Percentiles rank a stretch among this genome's conserved stretches.
phyloP scores from a whole-genome alignment of 2,797 vertebrate species.

The Denticeps clupeoides region DNA sequence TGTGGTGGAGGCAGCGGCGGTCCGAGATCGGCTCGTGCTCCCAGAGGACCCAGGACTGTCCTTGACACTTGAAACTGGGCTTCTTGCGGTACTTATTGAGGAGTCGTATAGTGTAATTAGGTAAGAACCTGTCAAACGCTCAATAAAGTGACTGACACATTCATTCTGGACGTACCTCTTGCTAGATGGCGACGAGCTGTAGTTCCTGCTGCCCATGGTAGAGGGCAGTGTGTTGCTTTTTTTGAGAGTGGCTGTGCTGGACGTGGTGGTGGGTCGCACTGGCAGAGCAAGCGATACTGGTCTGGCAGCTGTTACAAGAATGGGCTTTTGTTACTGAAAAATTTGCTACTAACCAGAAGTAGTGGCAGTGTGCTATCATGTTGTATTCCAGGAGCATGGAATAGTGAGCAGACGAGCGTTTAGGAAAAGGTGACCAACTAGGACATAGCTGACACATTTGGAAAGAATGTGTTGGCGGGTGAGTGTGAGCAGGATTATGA shows the following conservation, averaged over 20 bases:
- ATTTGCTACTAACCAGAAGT: too few relatives aligned
- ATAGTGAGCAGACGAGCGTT: too few relatives aligned
- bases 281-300: conserved; percentile 75
- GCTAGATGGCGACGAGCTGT: conserved; percentile 54
- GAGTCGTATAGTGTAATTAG: too few relatives aligned
- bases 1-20: conserved; percentile 28
- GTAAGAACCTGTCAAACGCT: conserved; percentile 2
- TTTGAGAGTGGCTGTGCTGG: conserved; percentile 69
- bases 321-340: too few relatives aligned
- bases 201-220: conserved; percentile 69
- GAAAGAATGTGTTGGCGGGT: too few relatives aligned
- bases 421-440: too few relatives aligned
- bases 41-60: conserved; percentile 33
- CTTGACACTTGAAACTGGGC: conserved; percentile 39
- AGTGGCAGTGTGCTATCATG: too few relatives aligned
- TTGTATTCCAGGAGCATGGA: too few relatives aligned
- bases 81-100: too few relatives aligned
- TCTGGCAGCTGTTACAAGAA: too few relatives aligned
- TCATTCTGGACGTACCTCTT: conserved; percentile 58
- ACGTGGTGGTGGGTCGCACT: conserved; percentile 60
- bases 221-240: conserved; percentile 78
- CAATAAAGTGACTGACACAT: not conserved
- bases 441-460: too few relatives aligned
- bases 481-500: not conserved
- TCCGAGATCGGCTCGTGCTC: too few relatives aligned